Evolutionary conservation across 2,113 vertebrate species (phyloP).

Genomic region (Ophthalmolycus amberensis): DNA sequence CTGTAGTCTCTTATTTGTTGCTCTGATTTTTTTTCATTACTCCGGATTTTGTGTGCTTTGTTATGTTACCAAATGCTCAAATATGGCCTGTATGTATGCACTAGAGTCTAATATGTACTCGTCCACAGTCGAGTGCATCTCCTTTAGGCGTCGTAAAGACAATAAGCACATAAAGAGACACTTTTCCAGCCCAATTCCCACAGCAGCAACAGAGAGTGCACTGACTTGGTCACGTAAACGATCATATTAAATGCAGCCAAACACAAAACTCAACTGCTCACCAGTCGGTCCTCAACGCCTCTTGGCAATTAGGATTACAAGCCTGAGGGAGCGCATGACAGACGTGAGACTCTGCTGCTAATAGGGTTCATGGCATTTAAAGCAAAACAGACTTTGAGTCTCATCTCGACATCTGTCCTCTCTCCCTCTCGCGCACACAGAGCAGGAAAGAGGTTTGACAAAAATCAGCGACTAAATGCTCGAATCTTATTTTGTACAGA

Average conservation of each 20-base stretch:
- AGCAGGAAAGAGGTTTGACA: conserved; percentile 28
- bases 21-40: not conserved
- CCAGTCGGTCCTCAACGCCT: conserved; percentile 33
- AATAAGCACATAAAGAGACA: conserved; percentile 52
- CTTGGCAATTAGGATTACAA: conserved; percentile 52
- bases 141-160: conserved; percentile 50
- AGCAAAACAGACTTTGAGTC: conserved; percentile 26
- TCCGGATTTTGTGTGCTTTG: not conserved
- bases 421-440: not conserved
- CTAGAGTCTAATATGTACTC: conserved; percentile 27
- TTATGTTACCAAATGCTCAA: conserved; percentile 2
- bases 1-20: not conserved
- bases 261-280: conserved; percentile 44
- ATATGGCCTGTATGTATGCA: not conserved
- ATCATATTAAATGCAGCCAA: conserved; percentile 46
- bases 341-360: conserved; percentile 30
- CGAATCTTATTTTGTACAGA: conserved; percentile 24
- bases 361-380: conserved; percentile 25
- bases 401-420: conserved; percentile 6
- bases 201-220: conserved; percentile 25
- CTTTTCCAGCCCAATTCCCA: conserved; percentile 54
- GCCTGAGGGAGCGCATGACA: conserved; percentile 30
- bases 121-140: conserved; percentile 30
- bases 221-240: conserved; percentile 29
- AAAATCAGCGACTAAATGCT: conserved; percentile 22